Base-by-base conservation (phyloP, 2,113 vertebrate genomes). In the Embiotoca jacksoni region DNA sequence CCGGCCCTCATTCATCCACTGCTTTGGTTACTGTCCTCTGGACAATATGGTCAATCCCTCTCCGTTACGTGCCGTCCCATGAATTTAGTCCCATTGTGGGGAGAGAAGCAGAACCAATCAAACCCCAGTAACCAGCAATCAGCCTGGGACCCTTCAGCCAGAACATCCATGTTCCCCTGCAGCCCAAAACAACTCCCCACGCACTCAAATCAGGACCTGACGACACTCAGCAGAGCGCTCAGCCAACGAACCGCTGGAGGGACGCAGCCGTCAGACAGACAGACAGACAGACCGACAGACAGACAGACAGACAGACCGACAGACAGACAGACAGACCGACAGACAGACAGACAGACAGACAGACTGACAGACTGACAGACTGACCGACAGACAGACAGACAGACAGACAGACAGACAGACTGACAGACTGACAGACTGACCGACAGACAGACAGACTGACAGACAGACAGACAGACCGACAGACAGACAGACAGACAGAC, bases 81-180 rank as follows among this genome's bases (percentile, higher is more conserved):
- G 84, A 89, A 93, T 93, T 93, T 92, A 93, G 86, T 83, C 60
- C 91, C 88, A 94, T 93, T 94, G 91, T 94, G 81, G 78, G 64
- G 67, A 86, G 84, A 82, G 86, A 86, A 88, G 82, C 75, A 49
- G 89, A 89, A 91, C 91, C 91, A 93, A 94, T 94, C 93, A 94
- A 88, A 88, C 71, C 86, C 75, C 81, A 78, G 86, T 74, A 87
- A 88, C 85, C 81, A 64, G 91, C 93, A 95, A 94, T 95, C 93
- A 94, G 92, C 56, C 80, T 33, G 74, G 92, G 91, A 92, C 90
- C 85, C 85, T 93, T 92, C 75, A 90, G 72, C 81, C 89, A 82
- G 90, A 90, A 92, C 83, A 92, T 93, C 92, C 86, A 78, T 85
- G 82, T 80, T 69, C 81, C 75, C 62, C 80, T 74, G 75, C 50